Evolutionary conservation across 1,140 invertebrate genomes (phyloP), one percentile per base, ranked within the genome.

Genomic region (Nasonia giraulti): DNA sequence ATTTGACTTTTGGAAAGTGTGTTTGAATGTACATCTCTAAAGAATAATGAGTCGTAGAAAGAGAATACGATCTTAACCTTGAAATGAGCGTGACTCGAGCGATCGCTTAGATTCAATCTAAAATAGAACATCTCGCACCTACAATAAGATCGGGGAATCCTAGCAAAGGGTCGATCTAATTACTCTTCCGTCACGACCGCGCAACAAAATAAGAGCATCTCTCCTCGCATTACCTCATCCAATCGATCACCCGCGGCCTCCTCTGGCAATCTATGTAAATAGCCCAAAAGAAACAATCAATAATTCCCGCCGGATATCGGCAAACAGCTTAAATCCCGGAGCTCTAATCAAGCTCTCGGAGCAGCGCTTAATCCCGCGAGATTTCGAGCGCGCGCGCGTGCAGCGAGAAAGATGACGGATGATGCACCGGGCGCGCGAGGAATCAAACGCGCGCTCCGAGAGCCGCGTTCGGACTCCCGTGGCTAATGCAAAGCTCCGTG

Each of bases 401-500:
- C 12, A 55, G 50, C 5, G 55, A 62, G 55, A 62, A 17, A 62
- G 20, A 62, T 62, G 55, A 27, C 68, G 23, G 68, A n/a, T 37
- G 37, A 33, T 75, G 44, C n/a, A 20, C 31, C 14, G 17, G 14
- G 27, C 7, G 69, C 17, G n/a, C 44, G 82, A 83, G 76, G 44
- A 86, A 89, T 88, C 86, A 82, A 80, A 88, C 75, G 73, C 73
- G 27, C 4, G 2, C 33, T 37, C 33, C 4, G 5, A 20, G 31
- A 66, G 33, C 11, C 20, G 37, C 37, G 55, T 68, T 23, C 85
- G 87, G 88, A 90, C 90, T 68, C 82, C 87, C 85, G 87, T 87
- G 87, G 88, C 90, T 90, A 90, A 91, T 91, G 91, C 69, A 33
- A 90, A 91, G 83, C 85, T 86, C 88, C 68, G 68, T 71, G 89